Conservation (phyloP, 1,140 invertebrate species). For the Agrilus planipennis region DNA sequence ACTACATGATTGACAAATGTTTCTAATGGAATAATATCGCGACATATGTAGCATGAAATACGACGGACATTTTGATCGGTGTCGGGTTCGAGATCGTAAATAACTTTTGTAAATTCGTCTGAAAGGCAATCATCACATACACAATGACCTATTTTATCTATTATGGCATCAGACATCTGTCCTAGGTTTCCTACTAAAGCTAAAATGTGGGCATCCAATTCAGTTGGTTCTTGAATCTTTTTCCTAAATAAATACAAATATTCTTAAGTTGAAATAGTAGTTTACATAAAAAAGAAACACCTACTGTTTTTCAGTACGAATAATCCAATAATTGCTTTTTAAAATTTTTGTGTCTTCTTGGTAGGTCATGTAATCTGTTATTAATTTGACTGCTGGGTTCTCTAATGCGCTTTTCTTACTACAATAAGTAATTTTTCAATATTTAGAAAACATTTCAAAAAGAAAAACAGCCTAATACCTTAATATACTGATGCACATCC, state of each 20-base stretch:
- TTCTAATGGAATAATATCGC: constrained; percentile 6
- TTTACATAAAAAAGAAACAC: neutral
- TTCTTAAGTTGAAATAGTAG: neutral
- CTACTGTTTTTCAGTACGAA: constrained; percentile 7
- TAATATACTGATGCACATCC: constrained; percentile 1
- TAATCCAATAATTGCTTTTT: constrained; percentile 12
- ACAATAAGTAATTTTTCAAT: neutral
- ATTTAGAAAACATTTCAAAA: neutral
- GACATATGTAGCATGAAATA: constrained; percentile 9
- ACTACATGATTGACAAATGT: constrained; percentile 4
- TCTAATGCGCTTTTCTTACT: constrained; percentile 1
- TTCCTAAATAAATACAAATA: constrained; percentile 2
- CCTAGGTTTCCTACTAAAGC: constrained; percentile 6
- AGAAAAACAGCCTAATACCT: constrained; percentile 1
- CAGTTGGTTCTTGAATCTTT: constrained; percentile 3
- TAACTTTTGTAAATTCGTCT: constrained; percentile 5
- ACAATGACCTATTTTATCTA: constrained; percentile 9
- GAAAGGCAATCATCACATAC: constrained; percentile 11
- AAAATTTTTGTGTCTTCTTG: constrained; percentile 10
- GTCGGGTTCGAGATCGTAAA: neutral
- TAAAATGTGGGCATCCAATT: constrained; percentile 7
- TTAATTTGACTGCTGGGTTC: neutral
- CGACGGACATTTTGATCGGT: neutral
- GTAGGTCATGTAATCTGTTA: constrained; percentile 10
- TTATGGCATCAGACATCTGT: constrained; percentile 9